A percentile compares a stretch with the other conserved stretches of the same genome.
These are phyloP conservation scores for Eptesicus fuscus DNA, from an alignment of 2,113 vertebrate genomes.

Conservation along the genomic window DNA sequence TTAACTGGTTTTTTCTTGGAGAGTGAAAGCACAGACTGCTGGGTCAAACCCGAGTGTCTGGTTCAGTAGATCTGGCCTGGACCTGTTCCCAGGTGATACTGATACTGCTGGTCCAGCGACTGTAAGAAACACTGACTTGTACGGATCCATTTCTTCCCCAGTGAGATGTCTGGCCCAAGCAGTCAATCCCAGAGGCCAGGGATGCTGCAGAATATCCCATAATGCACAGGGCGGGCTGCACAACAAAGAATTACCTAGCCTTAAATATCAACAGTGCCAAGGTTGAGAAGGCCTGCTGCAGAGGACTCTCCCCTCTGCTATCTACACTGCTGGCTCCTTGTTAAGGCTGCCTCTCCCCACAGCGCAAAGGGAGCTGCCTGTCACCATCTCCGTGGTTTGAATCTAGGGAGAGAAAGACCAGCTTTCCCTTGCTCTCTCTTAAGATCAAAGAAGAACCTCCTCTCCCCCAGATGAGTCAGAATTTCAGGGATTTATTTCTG, in stretches of 20 bases:
- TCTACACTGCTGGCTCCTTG: background rate
- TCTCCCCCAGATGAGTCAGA: background rate
- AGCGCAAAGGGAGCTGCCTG: background rate
- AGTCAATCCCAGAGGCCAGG: background rate
- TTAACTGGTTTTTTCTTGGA: background rate
- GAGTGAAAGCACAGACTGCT: background rate
- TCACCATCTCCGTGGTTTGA: background rate
- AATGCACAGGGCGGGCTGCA: background rate
- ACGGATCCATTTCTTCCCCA: background rate
- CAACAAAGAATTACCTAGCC: background rate
- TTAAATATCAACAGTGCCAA: background rate
- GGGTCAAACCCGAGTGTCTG: background rate
- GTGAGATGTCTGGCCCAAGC: background rate
- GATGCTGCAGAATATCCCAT: background rate
- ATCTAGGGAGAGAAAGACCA: background rate
- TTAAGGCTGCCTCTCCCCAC: accelerated
- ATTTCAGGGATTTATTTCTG: background rate
- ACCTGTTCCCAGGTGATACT: no score
- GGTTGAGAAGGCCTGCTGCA: accelerated
- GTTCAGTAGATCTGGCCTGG: background rate
- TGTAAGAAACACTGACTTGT: background rate
- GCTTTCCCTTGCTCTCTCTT: background rate
- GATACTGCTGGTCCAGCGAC: background rate
- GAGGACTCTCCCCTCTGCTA: background rate
- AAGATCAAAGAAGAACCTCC: background rate